These are phyloP conservation scores for Nasonia oneida DNA, from an alignment of 2,888 invertebrate genomes.

Conservation along the genomic window DNA sequence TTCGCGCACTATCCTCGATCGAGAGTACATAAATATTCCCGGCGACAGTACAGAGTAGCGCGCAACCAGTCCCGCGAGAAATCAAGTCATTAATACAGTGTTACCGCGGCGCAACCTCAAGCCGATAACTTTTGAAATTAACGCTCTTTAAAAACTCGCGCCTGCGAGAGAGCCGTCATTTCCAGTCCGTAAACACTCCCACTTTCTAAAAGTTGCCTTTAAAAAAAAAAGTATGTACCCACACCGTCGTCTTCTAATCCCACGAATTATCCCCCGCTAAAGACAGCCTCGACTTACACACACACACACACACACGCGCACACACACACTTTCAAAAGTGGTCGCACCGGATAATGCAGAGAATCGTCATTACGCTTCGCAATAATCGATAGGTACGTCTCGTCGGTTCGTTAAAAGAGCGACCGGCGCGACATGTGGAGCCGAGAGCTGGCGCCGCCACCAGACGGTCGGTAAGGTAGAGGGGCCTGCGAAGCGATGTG, in stretches of 20 bases:
- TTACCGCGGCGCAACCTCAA: neutral
- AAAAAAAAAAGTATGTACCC: neutral
- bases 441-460: constrained; percentile 58
- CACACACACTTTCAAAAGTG: neutral
- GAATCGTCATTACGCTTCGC: neutral
- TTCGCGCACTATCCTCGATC: neutral
- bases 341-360: neutral
- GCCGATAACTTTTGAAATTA: neutral
- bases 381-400: neutral
- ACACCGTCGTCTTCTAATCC: neutral
- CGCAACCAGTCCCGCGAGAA: neutral
- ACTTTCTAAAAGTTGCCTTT: neutral
- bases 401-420: neutral
- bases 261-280: constrained; percentile 1
- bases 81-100: neutral
- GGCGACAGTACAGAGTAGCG: neutral
- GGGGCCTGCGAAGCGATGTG: neutral
- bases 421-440: too few relatives aligned
- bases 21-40: neutral
- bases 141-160: neutral
- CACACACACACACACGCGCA: too few relatives aligned
- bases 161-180: neutral
- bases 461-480: constrained; percentile 35
- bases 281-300: neutral
- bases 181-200: neutral